Percentiles rank a stretch among this genome's conserved stretches.
Evolutionary conservation across 2,797 vertebrate species (phyloP).

Genomic region (Myoxocephalus aenaeus): DNA sequence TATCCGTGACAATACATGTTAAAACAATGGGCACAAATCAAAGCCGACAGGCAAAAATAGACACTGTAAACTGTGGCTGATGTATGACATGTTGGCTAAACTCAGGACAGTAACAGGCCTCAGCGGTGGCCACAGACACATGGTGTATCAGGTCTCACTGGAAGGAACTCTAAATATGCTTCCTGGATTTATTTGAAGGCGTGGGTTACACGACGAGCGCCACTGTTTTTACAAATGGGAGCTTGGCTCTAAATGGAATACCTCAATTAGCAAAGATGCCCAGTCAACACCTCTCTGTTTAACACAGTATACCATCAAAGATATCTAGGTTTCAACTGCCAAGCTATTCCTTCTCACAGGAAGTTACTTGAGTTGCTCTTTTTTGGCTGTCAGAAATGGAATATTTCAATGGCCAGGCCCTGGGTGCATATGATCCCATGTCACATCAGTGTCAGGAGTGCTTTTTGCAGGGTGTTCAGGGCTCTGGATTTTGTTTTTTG

Average conservation of each 20-base stretch:
- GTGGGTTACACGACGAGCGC: constrained; percentile 38
- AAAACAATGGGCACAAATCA: constrained; percentile 51
- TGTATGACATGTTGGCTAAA: constrained; percentile 55
- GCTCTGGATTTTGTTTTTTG: constrained; percentile 17
- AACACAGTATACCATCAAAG: constrained; percentile 30
- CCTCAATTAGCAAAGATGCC: constrained; percentile 68
- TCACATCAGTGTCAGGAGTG: constrained; percentile 50
- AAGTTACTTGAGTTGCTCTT: constrained; percentile 47
- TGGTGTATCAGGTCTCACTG: constrained; percentile 60
- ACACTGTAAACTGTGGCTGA: constrained; percentile 52
- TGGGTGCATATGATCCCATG: constrained; percentile 44
- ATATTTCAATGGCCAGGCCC: constrained; percentile 35
- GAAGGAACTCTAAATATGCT: constrained; percentile 68
- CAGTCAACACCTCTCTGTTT: constrained; percentile 72
- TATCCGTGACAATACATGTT: constrained; percentile 53
- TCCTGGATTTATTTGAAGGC: constrained; percentile 60
- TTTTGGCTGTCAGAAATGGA: constrained; percentile 42
- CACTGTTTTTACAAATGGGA: constrained; percentile 64
- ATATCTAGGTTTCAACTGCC: constrained; percentile 50
- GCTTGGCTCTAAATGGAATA: constrained; percentile 63
- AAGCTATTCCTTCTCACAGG: constrained; percentile 43
- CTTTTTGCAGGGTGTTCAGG: constrained; percentile 31
- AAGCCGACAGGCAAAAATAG: constrained; percentile 61
- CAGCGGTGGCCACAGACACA: constrained; percentile 49
- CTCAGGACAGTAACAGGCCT: constrained; percentile 32